Conservation (phyloP, 2,797 vertebrate genomes). For the Euphonia xanthogaster region DNA sequence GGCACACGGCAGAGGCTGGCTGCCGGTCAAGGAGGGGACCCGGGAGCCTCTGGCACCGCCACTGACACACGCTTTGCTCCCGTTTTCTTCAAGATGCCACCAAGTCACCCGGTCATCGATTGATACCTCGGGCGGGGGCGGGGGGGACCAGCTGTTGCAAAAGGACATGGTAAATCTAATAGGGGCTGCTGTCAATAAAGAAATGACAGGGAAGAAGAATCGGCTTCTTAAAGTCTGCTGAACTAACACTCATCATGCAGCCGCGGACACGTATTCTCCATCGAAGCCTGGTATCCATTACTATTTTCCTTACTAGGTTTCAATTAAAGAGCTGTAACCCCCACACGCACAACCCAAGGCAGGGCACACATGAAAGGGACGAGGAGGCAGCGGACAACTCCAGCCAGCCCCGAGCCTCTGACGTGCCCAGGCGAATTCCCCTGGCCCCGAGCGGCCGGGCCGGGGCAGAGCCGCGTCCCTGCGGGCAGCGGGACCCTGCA, state of each 20-base stretch:
- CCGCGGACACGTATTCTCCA: conserved; percentile 74
- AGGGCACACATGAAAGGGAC: not conserved
- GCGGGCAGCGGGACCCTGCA: not conserved
- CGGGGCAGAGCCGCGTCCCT: not conserved
- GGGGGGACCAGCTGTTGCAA: conserved; percentile 45
- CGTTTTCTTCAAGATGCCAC: conserved; percentile 43
- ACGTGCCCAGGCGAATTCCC: not conserved
- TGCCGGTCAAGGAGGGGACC: not conserved
- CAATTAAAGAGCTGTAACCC: conserved; percentile 60
- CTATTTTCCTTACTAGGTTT: conserved; percentile 73
- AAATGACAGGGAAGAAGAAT: conserved; percentile 75
- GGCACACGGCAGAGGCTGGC: not conserved
- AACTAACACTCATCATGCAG: conserved; percentile 74
- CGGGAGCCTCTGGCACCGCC: not conserved
- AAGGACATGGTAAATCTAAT: conserved; percentile 65
- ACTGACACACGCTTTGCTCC: not conserved
- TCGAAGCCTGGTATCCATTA: conserved; percentile 73
- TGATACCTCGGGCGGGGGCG: not conserved
- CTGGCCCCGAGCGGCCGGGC: not conserved
- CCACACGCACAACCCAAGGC: conserved; percentile 10
- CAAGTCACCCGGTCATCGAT: conserved; percentile 54
- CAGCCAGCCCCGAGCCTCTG: not conserved
- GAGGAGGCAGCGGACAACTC: not conserved
- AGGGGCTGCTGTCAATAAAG: conserved; percentile 40
- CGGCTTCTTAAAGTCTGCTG: conserved; percentile 67